Percentiles rank a stretch among this genome's conserved stretches.
Evolutionary conservation across 2,113 vertebrate genomes (phyloP).

Genomic region (Athene noctua): DNA sequence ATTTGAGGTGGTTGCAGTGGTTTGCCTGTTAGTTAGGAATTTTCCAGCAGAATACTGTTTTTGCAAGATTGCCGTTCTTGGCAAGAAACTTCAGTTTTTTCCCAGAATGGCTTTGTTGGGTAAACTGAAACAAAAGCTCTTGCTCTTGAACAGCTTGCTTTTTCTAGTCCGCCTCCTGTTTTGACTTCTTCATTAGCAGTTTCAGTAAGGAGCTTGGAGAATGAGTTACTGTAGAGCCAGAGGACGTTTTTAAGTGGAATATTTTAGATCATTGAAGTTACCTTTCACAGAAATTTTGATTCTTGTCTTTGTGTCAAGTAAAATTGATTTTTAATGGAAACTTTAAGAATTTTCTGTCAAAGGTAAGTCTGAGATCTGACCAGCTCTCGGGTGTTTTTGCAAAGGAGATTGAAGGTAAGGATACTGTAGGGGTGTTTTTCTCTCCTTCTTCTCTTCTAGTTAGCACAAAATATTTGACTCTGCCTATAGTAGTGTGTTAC

Average conservation of each 20-base stretch:
- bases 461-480: not conserved
- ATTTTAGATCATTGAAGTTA: not conserved
- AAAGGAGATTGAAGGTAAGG: not conserved
- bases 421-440: not conserved
- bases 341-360: not conserved
- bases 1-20: not conserved
- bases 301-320: not conserved
- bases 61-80: constrained; percentile 46
- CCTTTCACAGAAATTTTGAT: not conserved
- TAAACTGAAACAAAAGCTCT: constrained; percentile 53
- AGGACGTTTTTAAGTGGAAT: not conserved
- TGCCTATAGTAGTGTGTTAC: not conserved
- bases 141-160: not conserved
- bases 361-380: not conserved
- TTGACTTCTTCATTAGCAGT: not conserved
- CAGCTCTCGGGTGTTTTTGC: not conserved
- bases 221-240: not conserved
- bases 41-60: constrained; percentile 51
- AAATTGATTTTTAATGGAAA: not conserved
- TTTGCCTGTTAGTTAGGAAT: constrained; percentile 39
- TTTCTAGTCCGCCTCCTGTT: not conserved
- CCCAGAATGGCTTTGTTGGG: constrained; percentile 29
- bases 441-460: not conserved
- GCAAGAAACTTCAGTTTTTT: constrained; percentile 15
- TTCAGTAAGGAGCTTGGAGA: not conserved